Evolutionary conservation across 1,140 invertebrate species (phyloP).

Genomic region (Metaphire vulgaris): DNA sequence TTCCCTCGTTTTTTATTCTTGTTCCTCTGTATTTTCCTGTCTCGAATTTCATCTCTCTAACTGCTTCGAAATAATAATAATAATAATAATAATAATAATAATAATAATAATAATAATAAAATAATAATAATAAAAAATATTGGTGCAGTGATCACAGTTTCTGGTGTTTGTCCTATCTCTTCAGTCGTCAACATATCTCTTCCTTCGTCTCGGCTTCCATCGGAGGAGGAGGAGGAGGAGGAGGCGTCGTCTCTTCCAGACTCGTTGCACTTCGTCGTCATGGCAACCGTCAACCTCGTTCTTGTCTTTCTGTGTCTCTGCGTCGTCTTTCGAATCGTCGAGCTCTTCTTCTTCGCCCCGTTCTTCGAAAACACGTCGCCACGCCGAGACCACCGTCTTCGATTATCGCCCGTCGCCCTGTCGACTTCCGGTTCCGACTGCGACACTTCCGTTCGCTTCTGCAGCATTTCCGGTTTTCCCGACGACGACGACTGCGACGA

Average conservation of each 20-base stretch:
- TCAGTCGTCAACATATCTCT: background rate
- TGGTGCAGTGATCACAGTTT: background rate
- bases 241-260: background rate
- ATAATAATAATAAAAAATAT: background rate
- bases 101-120: background rate
- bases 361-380: background rate
- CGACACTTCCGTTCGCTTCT: background rate
- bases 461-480: background rate
- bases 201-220: background rate
- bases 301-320: background rate
- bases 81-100: slow-evolving; percentile 10
- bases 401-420: background rate
- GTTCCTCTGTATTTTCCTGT: too few relatives aligned
- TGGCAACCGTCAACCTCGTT: background rate
- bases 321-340: background rate
- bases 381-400: background rate
- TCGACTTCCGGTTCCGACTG: background rate
- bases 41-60: too few relatives aligned
- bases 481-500: background rate
- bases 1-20: too few relatives aligned
- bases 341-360: background rate
- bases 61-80: too few relatives aligned
- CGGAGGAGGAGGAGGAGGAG: too few relatives aligned
- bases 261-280: background rate
- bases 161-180: background rate